Base-by-base conservation (phyloP, 53 echinoderm and acorn worm genomes). In the Temnopleurus reevesii region DNA sequence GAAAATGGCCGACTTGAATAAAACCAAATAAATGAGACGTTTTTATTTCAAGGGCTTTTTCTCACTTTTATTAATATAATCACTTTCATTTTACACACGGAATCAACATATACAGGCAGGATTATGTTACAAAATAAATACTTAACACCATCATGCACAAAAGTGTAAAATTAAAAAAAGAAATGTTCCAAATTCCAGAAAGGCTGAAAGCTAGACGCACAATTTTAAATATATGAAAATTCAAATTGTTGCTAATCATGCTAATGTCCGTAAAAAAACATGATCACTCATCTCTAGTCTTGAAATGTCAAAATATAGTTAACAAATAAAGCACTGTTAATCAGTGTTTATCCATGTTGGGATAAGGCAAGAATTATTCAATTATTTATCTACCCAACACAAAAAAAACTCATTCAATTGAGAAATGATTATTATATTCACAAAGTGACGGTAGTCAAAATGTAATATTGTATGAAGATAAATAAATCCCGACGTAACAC, bases 21-120 rank as follows among this genome's bases (percentile, higher is more conserved):
- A n/a, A n/a, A n/a, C n/a, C n/a, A n/a, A n/a, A n/a, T n/a, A n/a
- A n/a, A n/a, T n/a, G n/a, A n/a, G n/a, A n/a, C n/a, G n/a, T n/a
- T n/a, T n/a, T n/a, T n/a, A n/a, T n/a, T n/a, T n/a, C n/a, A n/a
- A n/a, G n/a, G n/a, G n/a, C n/a, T n/a, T n/a, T n/a, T n/a, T n/a
- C n/a, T n/a, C n/a, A n/a, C n/a, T 71, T 71, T 71, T 83, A 47
- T 83, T 83, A 83, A 83, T 83, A 55, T 83, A 83, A 83, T 83
- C 31, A 83, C 9, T n/a, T 34, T 83, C 33, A 55, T 13, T 83
- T 55, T 83, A 17, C 36, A 83, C 83, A 83, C 28, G 57, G 83
- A 56, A 35, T 55, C 83, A 83, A 83, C 83, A 83, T 83, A 83
- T 83, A 83, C 83, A 83, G 53, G 83, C n/a, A 71, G 30, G 51